Evolutionary conservation across 2,113 vertebrate genomes (phyloP).

Genomic region (human): DNA sequence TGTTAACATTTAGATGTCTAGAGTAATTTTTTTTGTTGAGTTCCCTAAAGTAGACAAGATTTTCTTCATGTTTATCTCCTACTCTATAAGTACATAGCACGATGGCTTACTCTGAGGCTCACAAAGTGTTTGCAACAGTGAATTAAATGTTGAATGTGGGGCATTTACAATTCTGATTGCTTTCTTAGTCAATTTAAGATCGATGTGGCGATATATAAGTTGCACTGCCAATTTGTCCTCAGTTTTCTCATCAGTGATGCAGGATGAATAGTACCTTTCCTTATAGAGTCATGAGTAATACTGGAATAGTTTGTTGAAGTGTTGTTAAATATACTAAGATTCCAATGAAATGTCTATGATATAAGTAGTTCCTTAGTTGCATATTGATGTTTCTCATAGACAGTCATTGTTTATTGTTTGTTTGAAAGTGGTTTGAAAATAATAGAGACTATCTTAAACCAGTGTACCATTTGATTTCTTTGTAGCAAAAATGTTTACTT

Average conservation of each 20-base stretch:
- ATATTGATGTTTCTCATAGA: neutral
- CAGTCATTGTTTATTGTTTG: neutral
- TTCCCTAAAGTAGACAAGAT: neutral
- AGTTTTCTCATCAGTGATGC: neutral
- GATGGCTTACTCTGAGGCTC: neutral
- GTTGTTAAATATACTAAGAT: neutral
- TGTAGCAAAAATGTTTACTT: neutral
- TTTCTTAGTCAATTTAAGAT: neutral
- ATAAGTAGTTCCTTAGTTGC: neutral
- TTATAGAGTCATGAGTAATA: neutral
- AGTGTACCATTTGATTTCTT: neutral
- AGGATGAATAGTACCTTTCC: neutral
- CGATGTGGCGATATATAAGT: neutral
- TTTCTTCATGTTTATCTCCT: neutral
- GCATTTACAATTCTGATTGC: neutral
- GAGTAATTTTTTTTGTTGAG: neutral
- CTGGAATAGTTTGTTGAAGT: neutral
- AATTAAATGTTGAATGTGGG: neutral
- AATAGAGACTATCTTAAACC: neutral
- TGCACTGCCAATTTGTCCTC: neutral
- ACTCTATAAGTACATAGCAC: neutral
- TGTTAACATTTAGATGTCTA: neutral
- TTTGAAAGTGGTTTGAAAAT: constrained; percentile 44
- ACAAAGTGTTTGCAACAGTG: neutral
- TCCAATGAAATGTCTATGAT: neutral